Evolutionary conservation across 2,113 vertebrate species (phyloP).

Genomic region (Datnioides undecimradiatus): DNA sequence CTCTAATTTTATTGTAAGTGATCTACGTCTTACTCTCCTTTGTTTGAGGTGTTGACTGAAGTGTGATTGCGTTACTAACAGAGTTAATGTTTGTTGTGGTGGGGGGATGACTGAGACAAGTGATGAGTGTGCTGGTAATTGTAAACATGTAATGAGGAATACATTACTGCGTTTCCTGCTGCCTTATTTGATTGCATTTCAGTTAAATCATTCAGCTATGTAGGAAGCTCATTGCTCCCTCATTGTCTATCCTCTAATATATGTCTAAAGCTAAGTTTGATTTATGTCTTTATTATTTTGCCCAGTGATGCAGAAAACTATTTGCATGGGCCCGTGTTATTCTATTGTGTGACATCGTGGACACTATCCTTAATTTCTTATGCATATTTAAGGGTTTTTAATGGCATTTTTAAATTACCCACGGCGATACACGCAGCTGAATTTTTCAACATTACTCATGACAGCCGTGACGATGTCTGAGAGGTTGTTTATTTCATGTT

Average conservation of each 20-base stretch:
- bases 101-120: constrained; percentile 38
- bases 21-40: constrained; percentile 4
- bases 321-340: constrained; percentile 65
- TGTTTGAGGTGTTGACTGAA: constrained; percentile 63
- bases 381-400: constrained; percentile 67
- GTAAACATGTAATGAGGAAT: constrained; percentile 74
- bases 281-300: constrained; percentile 82
- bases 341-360: constrained; percentile 55
- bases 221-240: constrained; percentile 54
- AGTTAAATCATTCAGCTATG: constrained; percentile 73
- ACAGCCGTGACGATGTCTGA: constrained; percentile 37
- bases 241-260: constrained; percentile 71
- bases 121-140: constrained; percentile 73
- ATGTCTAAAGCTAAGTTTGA: constrained; percentile 74
- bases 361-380: constrained; percentile 60
- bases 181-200: constrained; percentile 74
- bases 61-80: constrained; percentile 44
- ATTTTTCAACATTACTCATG: constrained; percentile 50
- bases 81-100: constrained; percentile 40
- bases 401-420: constrained; percentile 60
- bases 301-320: constrained; percentile 74
- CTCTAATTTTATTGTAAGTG: neutral
- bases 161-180: constrained; percentile 74
- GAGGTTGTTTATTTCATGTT: constrained; percentile 46
- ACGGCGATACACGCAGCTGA: constrained; percentile 14